These are phyloP conservation scores for Tupaia chinensis DNA, from an alignment of 2,113 vertebrate species.

Conservation along the genomic window DNA sequence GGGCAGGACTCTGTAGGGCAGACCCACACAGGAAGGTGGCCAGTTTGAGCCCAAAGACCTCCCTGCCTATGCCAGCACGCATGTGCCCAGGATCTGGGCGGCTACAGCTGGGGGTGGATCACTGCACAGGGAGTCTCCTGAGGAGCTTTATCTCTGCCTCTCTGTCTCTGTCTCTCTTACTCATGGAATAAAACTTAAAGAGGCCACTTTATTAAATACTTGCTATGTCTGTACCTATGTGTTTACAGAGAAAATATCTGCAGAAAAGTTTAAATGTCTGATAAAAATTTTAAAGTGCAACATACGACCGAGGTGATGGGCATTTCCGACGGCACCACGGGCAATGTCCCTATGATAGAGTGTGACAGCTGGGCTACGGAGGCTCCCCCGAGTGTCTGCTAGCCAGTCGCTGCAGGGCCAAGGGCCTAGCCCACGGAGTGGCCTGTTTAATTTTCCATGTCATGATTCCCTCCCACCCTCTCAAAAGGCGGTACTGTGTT, in stretches of 20 bases:
- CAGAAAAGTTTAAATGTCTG: too few species aligned
- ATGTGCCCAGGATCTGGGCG: too few species aligned
- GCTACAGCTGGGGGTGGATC: too few species aligned
- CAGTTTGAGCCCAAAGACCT: too few species aligned
- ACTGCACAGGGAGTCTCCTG: too few species aligned
- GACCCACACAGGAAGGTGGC: too few species aligned
- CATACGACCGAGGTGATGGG: neutral
- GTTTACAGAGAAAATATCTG: neutral
- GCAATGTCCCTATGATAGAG: neutral
- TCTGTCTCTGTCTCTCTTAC: too few species aligned
- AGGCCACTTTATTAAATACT: neutral
- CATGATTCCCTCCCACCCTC: neutral
- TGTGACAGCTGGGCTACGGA: neutral
- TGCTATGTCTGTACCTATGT: neutral
- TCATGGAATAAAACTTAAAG: neutral
- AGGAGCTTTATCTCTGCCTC: too few species aligned
- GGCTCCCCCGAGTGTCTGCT: neutral
- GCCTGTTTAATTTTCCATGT: neutral
- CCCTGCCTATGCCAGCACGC: too few species aligned
- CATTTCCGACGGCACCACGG: neutral
- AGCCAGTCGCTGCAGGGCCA: neutral
- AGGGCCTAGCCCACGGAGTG: neutral
- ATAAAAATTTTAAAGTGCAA: slow-evolving; percentile 1
- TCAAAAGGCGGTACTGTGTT: neutral
- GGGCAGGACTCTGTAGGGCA: too few species aligned